Conservation (phyloP, 2,113 vertebrate species). For the Hiodon alosoides region DNA sequence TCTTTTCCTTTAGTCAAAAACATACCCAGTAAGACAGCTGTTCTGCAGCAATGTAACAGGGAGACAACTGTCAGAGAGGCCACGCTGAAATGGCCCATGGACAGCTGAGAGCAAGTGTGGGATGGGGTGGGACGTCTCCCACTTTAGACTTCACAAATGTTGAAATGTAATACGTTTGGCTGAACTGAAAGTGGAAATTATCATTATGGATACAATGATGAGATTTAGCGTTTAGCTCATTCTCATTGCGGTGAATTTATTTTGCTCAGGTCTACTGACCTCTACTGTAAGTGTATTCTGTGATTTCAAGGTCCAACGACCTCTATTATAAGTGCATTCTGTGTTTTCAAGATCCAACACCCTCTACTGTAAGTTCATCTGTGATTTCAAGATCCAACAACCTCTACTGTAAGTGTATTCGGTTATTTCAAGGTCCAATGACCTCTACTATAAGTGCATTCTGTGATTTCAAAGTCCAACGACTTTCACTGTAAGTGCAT, state of each 20-base stretch:
- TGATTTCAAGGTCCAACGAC: too few relatives aligned
- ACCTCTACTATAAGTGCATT: too few relatives aligned
- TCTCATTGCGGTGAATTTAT: background rate
- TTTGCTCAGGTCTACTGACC: too few relatives aligned
- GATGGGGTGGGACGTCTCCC: background rate
- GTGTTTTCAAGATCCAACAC: too few relatives aligned
- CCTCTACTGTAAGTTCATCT: too few relatives aligned
- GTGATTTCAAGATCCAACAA: too few relatives aligned
- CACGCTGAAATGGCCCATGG: background rate
- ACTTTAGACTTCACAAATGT: background rate
- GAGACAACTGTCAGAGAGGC: background rate
- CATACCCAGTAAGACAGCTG: slow-evolving; percentile 1
- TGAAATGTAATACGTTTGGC: background rate
- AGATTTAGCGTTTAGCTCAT: background rate
- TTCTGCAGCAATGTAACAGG: background rate
- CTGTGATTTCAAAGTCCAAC: too few relatives aligned
- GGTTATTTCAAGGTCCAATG: too few relatives aligned
- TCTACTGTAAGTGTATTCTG: too few relatives aligned
- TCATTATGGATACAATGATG: background rate
- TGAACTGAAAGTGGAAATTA: background rate
- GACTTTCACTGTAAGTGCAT: too few relatives aligned
- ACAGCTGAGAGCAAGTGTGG: slow-evolving; percentile 19
- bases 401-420: too few relatives aligned
- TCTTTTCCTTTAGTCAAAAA: background rate
- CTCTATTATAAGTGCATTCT: too few relatives aligned